These are phyloP conservation scores for Drosophila elegans DNA, from an alignment of 1,140 invertebrate species.

Conservation along the genomic window DNA sequence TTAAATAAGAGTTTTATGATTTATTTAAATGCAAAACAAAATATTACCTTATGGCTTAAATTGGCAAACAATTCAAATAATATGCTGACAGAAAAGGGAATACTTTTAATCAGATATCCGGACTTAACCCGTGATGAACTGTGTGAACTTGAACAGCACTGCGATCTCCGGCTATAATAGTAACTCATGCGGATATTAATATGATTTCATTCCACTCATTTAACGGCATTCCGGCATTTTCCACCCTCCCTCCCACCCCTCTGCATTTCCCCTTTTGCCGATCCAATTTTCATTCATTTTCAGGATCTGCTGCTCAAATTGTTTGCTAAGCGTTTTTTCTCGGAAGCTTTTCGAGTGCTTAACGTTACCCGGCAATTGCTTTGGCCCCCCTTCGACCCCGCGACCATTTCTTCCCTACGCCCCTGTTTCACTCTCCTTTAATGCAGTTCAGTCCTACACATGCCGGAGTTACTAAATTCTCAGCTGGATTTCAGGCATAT, in stretches of 20 bases:
- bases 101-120: background rate
- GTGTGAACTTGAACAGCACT: constrained; percentile 26
- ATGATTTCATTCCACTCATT: constrained; percentile 37
- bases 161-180: constrained; percentile 19
- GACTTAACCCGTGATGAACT: constrained; percentile 19
- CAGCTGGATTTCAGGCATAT: constrained; percentile 67
- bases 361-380: constrained; percentile 31
- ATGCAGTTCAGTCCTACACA: constrained; percentile 56
- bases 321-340: constrained; percentile 48
- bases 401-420: constrained; percentile 10
- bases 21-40: too few species aligned
- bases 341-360: constrained; percentile 32
- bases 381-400: background rate
- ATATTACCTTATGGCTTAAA: too few species aligned
- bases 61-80: background rate
- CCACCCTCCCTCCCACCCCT: too few species aligned
- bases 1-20: too few species aligned
- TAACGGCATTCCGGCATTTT: constrained; percentile 15
- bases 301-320: constrained; percentile 46
- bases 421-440: constrained; percentile 26
- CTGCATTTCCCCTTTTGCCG: constrained; percentile 17
- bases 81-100: background rate
- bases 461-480: constrained; percentile 75
- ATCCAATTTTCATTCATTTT: constrained; percentile 17
- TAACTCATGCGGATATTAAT: constrained; percentile 28